Base-by-base conservation (phyloP, 1,140 invertebrate species). In the Brachionus koreanus region DNA sequence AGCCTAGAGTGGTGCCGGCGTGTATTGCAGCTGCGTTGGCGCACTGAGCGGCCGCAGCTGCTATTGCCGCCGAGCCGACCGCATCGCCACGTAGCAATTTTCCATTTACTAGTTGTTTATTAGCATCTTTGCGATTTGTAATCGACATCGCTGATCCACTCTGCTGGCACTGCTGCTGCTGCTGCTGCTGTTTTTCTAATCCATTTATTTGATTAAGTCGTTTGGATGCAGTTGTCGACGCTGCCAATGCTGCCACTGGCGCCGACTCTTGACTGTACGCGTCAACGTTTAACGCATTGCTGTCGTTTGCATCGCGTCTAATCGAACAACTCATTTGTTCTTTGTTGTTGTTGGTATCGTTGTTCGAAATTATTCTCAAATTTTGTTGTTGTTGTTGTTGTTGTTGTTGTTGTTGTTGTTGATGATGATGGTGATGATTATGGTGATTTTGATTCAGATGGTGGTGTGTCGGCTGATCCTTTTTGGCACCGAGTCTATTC, bases 31-130 rank as follows among this genome's bases (percentile, higher is more conserved):
- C 76, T 10, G 29, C 76, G 16, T 79, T 79, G 57, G 76, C 76
- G 3, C 37, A 49, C 12, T 61, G 49, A 4, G 76, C 76, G 25
- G 74, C 74, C 6, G 49, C 76, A 77, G 74, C 74, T 2, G 74
- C 74, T 9, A 35, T 16, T 0, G 69, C 69, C 16, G 39, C 37
- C 25, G 46, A 25, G 29, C 46, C 76, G 0, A 13, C 9, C 33
- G 69, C 67, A 46, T n/a, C 43, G 10, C 2, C 10, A 2, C 10
- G n/a, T 46, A 2, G 29, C n/a, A 46, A 46, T 46, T 46, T 46
- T 10, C 10, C 10, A 46, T 12, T 46, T 46, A 12, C 5, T 5
- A 46, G 2, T 46, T n/a, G n/a, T n/a, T n/a, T n/a, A n/a, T 12
- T 10, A n/a, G n/a, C 5, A 1, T 46, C 10, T 46, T 46, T 46